phyloP scores from a whole-genome alignment of 2,113 vertebrate species.

The Candoia aspera region DNA sequence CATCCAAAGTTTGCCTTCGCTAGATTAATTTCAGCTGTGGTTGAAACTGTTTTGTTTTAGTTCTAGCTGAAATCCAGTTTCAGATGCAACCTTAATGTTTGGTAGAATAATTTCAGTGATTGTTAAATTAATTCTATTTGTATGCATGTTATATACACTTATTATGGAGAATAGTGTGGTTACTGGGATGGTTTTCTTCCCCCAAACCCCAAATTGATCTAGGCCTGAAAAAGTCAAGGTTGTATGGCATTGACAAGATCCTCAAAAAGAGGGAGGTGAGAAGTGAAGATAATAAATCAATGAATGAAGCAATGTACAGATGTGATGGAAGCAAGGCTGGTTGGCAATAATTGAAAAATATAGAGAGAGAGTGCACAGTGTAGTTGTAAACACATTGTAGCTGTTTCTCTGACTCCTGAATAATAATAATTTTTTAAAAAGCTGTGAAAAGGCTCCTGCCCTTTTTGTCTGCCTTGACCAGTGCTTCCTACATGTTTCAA shows the following conservation, averaged over 20 bases:
- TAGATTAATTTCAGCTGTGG: slow-evolving; percentile 21
- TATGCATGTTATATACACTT: background rate
- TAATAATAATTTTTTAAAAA: background rate
- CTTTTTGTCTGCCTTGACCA: background rate
- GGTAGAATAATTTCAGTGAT: background rate
- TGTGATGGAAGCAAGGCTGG: background rate
- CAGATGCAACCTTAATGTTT: background rate
- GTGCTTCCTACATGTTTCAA: background rate
- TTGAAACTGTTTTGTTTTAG: background rate
- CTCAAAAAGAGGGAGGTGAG: background rate
- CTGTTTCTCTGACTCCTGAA: background rate
- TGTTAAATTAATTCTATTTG: background rate
- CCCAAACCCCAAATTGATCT: background rate
- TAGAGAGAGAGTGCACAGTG: background rate
- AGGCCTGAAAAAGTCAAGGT: background rate
- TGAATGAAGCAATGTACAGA: background rate
- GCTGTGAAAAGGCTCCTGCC: background rate
- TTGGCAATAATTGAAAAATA: background rate
- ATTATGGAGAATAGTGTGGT: background rate
- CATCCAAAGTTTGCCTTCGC: background rate
- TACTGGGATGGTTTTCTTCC: background rate
- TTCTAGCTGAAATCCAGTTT: background rate
- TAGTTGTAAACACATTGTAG: background rate
- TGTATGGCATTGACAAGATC: background rate
- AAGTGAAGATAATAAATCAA: background rate